phyloP scores from a whole-genome alignment of 37 sponge, comb jelly and placozoan species.

The Ephydatia muelleri region DNA sequence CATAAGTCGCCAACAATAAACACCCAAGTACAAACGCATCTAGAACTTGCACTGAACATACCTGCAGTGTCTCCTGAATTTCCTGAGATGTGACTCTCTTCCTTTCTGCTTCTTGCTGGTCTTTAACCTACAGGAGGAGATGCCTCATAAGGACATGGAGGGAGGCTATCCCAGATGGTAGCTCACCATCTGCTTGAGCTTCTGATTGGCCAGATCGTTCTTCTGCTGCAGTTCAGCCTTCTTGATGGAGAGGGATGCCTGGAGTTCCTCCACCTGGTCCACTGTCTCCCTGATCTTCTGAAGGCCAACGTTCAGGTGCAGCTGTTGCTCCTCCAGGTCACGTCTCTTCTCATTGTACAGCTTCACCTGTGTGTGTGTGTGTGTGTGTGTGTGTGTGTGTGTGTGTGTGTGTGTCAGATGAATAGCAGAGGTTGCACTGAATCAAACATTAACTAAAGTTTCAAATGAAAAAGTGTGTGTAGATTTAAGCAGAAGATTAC shows the following conservation, averaged over 20 bases:
- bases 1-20: too few species aligned
- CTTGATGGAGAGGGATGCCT: constrained; percentile 90
- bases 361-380: constrained; percentile 65
- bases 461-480: too few species aligned
- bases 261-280: constrained; percentile 95
- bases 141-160: background rate
- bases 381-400: constrained; percentile 41
- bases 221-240: constrained; percentile 95
- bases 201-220: constrained; percentile 94
- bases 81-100: constrained; percentile 84
- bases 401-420: constrained; percentile 27
- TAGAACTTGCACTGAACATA: too few species aligned
- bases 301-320: constrained; percentile 96
- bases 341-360: constrained; percentile 92
- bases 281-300: constrained; percentile 96
- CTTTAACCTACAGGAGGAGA: constrained; percentile 56
- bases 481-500: too few species aligned
- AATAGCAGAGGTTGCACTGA: too few species aligned
- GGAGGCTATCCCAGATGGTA: background rate
- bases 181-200: constrained; percentile 91
- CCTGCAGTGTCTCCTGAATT: constrained; percentile 75
- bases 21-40: too few species aligned
- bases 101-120: constrained; percentile 95
- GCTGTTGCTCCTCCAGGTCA: constrained; percentile 96
- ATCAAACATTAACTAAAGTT: too few species aligned